Percentiles rank a stretch among this genome's conserved stretches.
Conservation (phyloP, 2,113 vertebrate species). For the Catharus bicknelli region DNA sequence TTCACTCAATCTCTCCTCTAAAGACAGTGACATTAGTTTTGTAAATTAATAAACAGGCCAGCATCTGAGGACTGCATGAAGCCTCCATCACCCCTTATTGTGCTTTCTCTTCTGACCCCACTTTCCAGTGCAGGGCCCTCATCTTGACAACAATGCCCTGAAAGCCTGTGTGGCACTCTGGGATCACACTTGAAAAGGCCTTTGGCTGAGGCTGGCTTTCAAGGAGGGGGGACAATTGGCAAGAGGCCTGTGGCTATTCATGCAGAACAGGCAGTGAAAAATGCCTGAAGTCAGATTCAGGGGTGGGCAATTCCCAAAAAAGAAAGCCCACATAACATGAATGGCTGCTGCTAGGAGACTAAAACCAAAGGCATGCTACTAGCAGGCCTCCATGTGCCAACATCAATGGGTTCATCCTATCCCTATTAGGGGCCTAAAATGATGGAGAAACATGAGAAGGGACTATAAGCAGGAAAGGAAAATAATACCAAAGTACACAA, state of each 20-base stretch:
- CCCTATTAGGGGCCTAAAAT: slow-evolving; percentile 74
- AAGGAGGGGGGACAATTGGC: slow-evolving; percentile 76
- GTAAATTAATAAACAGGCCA: slow-evolving; percentile 76
- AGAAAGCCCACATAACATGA: slow-evolving; percentile 76
- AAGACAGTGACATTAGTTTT: slow-evolving; percentile 68
- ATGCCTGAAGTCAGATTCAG: slow-evolving; percentile 80
- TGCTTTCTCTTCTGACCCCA: slow-evolving; percentile 75
- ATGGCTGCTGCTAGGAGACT: slow-evolving; percentile 82
- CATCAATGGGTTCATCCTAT: slow-evolving; percentile 75
- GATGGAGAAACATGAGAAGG: slow-evolving; percentile 83
- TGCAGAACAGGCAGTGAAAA: slow-evolving; percentile 80
- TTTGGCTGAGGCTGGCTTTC: slow-evolving; percentile 75
- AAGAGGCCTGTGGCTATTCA: slow-evolving; percentile 83
- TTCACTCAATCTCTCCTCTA: slow-evolving; percentile 67
- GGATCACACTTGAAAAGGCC: slow-evolving; percentile 80
- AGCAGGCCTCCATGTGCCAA: slow-evolving; percentile 68
- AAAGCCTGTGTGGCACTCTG: slow-evolving; percentile 81
- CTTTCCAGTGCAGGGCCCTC: slow-evolving; percentile 75
- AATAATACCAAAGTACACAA: slow-evolving; percentile 68
- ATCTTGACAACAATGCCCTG: slow-evolving; percentile 72
- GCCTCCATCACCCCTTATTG: slow-evolving; percentile 70
- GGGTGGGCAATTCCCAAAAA: slow-evolving; percentile 80
- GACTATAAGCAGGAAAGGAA: slow-evolving; percentile 70
- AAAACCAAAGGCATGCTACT: slow-evolving; percentile 77
- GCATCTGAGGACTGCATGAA: slow-evolving; percentile 68